Evolutionary conservation across 2,888 invertebrate genomes (phyloP).

Genomic region (Trisateles emortualis): DNA sequence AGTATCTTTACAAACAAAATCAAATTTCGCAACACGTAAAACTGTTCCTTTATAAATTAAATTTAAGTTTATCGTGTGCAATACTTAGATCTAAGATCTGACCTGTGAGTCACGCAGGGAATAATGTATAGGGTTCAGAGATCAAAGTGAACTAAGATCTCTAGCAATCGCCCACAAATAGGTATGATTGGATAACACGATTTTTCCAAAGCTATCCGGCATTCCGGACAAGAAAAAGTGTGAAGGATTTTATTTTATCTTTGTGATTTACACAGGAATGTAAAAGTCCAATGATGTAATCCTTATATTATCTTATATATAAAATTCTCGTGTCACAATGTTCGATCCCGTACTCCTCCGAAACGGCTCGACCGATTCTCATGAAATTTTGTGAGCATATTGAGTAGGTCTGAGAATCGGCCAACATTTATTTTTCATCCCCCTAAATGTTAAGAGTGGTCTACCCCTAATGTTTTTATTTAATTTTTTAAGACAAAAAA

Average conservation of each 20-base stretch:
- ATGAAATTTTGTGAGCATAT: too few relatives aligned
- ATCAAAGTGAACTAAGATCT: conserved; percentile 15
- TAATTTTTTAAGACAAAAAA: too few relatives aligned
- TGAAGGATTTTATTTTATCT: not conserved
- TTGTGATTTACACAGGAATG: too few relatives aligned
- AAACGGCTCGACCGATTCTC: too few relatives aligned
- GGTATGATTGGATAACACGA: not conserved
- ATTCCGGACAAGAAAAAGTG: not conserved
- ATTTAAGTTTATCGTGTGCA: conserved; percentile 3
- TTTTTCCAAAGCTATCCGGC: not conserved
- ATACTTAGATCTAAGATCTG: not conserved
- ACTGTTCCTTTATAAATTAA: conserved; percentile 6
- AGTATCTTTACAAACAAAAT: not conserved
- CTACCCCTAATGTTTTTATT: too few relatives aligned
- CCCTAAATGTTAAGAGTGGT: too few relatives aligned
- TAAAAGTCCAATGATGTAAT: too few relatives aligned
- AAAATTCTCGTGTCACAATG: too few relatives aligned
- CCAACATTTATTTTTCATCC: too few relatives aligned
- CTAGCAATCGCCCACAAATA: conserved; percentile 4
- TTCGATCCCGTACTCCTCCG: too few relatives aligned
- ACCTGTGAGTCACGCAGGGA: conserved; percentile 26
- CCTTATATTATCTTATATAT: too few relatives aligned
- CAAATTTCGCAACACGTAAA: not conserved
- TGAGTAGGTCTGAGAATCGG: too few relatives aligned
- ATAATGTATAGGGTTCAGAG: conserved; percentile 45